Percentiles rank a stretch among this genome's conserved stretches.
phyloP scores from a whole-genome alignment of 1,140 invertebrate genomes.

The Drosophila persimilis region DNA sequence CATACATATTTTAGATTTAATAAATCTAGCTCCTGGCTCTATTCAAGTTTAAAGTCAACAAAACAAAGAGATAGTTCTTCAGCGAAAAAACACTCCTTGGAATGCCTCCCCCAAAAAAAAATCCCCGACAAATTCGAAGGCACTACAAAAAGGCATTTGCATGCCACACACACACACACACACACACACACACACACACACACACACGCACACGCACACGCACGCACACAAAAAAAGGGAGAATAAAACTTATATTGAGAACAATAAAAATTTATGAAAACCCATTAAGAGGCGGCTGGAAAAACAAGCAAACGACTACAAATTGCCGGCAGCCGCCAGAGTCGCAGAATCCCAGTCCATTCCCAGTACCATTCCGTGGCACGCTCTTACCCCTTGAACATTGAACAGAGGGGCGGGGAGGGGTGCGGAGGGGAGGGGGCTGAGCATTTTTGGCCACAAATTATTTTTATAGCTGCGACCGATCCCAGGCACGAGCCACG shows the following conservation, averaged over 20 bases:
- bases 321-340: slow-evolving; percentile 66
- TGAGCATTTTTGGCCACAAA: slow-evolving; percentile 65
- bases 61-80: too few relatives aligned
- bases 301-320: slow-evolving; percentile 76
- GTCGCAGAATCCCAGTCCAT: slow-evolving; percentile 10
- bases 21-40: too few relatives aligned
- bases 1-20: too few relatives aligned
- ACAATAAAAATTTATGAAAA: slow-evolving; percentile 81
- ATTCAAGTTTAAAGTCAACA: too few relatives aligned
- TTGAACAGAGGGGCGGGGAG: background rate
- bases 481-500: slow-evolving; percentile 63
- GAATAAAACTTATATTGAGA: slow-evolving; percentile 71
- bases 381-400: slow-evolving; percentile 42
- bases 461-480: slow-evolving; percentile 78
- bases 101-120: slow-evolving; percentile 21
- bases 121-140: slow-evolving; percentile 47
- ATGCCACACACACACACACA: slow-evolving; percentile 32
- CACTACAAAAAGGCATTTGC: slow-evolving; percentile 56
- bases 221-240: slow-evolving; percentile 25
- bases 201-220: slow-evolving; percentile 6
- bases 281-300: slow-evolving; percentile 68
- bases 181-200: background rate
- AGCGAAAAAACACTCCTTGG: slow-evolving; percentile 8
- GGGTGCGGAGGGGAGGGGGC: slow-evolving; percentile 15
- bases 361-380: background rate